These are phyloP conservation scores for Artibeus jamaicensis DNA, from an alignment of 2,797 vertebrate genomes.

Conservation along the genomic window DNA sequence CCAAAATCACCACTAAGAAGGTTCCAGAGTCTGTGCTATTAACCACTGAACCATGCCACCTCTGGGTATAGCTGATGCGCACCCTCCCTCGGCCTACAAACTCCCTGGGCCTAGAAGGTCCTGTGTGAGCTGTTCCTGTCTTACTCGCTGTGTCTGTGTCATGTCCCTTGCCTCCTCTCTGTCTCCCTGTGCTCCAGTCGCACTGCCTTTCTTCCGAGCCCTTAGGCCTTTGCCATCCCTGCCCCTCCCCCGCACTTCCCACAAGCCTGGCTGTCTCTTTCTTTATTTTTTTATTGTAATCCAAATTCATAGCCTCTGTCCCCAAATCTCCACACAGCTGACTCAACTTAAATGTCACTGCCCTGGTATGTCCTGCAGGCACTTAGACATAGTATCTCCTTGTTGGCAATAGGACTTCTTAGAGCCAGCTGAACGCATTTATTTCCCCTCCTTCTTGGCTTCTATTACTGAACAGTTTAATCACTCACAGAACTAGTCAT, in stretches of 20 bases:
- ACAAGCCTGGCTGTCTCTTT: not conserved
- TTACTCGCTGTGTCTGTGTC: not conserved
- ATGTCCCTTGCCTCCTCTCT: not conserved
- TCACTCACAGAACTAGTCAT: conserved; percentile 78
- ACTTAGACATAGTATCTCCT: conserved; percentile 36
- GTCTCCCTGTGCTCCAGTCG: not conserved
- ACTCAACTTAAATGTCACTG: conserved; percentile 48
- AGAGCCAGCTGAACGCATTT: conserved; percentile 72
- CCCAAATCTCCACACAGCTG: not conserved
- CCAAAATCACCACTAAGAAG: not conserved
- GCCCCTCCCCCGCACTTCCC: not conserved
- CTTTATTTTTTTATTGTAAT: conserved; percentile 11
- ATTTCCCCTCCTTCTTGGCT: conserved; percentile 19
- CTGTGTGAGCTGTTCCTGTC: not conserved
- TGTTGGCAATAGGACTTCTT: conserved; percentile 65
- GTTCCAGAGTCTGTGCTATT: not conserved
- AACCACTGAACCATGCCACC: not conserved
- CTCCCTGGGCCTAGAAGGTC: not conserved
- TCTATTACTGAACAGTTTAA: conserved; percentile 77
- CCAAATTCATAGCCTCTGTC: not conserved
- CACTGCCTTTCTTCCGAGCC: not conserved
- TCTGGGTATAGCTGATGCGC: not conserved
- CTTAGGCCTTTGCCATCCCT: not conserved
- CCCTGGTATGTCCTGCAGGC: not conserved
- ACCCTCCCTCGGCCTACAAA: not conserved